These are phyloP conservation scores for Aricia artaxerxes DNA, from an alignment of 2,888 invertebrate species.

Conservation along the genomic window DNA sequence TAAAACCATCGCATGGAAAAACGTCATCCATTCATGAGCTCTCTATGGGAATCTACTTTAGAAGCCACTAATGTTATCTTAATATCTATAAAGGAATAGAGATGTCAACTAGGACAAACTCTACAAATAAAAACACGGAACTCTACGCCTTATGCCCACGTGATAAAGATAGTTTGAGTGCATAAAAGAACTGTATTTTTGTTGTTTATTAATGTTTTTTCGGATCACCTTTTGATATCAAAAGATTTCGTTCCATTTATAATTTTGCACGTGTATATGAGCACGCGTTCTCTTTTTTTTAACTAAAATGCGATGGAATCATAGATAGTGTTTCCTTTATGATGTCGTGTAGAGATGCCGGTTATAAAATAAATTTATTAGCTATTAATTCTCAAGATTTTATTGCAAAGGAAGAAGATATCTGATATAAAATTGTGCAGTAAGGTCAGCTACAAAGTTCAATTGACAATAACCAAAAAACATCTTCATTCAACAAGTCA, in stretches of 20 bases:
- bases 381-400: background rate
- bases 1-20: constrained; percentile 73
- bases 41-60: constrained; percentile 62
- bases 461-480: constrained; percentile 38
- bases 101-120: constrained; percentile 57
- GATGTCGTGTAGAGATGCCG: background rate
- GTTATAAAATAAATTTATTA: background rate
- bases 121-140: constrained; percentile 32
- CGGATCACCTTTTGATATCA: constrained; percentile 56
- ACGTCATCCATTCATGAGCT: constrained; percentile 67
- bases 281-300: constrained; percentile 63
- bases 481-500: constrained; percentile 43
- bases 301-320: constrained; percentile 13
- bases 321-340: constrained; percentile 18
- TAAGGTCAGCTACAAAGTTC: background rate
- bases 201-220: constrained; percentile 62
- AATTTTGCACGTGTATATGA: constrained; percentile 61
- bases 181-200: constrained; percentile 48
- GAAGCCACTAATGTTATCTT: constrained; percentile 80
- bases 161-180: constrained; percentile 34
- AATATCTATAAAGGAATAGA: constrained; percentile 63
- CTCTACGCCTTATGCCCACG: constrained; percentile 37
- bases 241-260: constrained; percentile 58
- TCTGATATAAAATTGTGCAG: background rate
- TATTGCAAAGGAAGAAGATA: background rate